Percentiles rank a stretch among this genome's conserved stretches.
These are phyloP conservation scores for Andricus quercusramuli DNA, from an alignment of 2,888 invertebrate genomes.

Conservation along the genomic window DNA sequence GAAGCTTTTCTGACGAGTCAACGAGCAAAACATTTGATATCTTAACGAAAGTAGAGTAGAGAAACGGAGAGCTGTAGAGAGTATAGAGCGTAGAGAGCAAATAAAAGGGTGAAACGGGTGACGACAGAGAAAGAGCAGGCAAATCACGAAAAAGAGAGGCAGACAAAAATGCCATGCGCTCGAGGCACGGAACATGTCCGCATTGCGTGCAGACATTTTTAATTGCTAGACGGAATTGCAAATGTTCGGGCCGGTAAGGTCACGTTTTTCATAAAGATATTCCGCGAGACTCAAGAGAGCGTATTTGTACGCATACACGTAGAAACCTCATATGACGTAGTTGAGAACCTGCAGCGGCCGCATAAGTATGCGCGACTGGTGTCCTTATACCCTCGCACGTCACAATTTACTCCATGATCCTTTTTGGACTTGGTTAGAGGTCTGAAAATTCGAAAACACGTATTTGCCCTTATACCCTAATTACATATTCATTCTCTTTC, in stretches of 20 bases:
- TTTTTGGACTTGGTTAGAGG: neutral
- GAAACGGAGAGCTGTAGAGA: conserved; percentile 45
- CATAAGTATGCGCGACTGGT: conserved; percentile 32
- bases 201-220: conserved; percentile 70
- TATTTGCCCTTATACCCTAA: conserved; percentile 20
- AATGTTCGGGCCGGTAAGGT: conserved; percentile 53
- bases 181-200: conserved; percentile 56
- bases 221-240: conserved; percentile 64
- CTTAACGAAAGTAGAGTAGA: conserved; percentile 60
- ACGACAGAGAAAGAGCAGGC: conserved; percentile 47
- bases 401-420: conserved; percentile 6
- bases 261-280: conserved; percentile 34
- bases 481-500: conserved; percentile 30
- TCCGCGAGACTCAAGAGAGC: neutral
- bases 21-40: conserved; percentile 66
- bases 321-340: conserved; percentile 23
- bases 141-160: conserved; percentile 45
- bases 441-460: conserved; percentile 20
- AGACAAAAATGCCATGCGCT: conserved; percentile 59
- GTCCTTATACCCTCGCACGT: neutral
- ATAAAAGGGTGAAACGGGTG: conserved; percentile 43
- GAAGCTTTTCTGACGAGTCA: conserved; percentile 56
- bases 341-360: neutral
- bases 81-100: conserved; percentile 42
- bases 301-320: neutral